Conservation (phyloP, 2,113 vertebrate species). For the Callocephalon fimbriatum region DNA sequence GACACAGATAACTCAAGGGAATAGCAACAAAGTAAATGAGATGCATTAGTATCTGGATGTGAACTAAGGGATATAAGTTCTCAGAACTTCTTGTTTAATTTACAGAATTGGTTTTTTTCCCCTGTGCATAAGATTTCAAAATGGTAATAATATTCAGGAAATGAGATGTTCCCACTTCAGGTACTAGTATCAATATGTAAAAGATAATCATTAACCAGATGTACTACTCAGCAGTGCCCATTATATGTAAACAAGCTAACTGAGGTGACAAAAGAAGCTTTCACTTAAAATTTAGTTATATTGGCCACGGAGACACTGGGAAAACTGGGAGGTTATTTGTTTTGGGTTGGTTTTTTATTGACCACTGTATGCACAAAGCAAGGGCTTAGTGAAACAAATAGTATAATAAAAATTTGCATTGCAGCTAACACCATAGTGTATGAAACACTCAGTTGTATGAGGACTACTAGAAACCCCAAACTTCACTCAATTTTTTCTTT, state of each 20-base stretch:
- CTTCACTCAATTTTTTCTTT: not conserved
- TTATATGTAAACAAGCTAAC: constrained; percentile 77
- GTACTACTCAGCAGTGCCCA: constrained; percentile 65
- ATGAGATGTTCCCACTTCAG: constrained; percentile 78
- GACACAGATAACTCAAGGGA: constrained; percentile 93
- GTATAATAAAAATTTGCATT: constrained; percentile 31
- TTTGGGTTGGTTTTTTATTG: not conserved
- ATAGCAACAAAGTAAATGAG: constrained; percentile 88
- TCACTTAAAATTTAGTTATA: constrained; percentile 54
- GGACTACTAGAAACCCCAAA: not conserved
- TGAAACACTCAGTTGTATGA: not conserved
- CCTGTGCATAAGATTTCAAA: constrained; percentile 83
- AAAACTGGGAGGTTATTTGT: not conserved
- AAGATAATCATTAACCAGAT: constrained; percentile 78
- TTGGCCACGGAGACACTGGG: not conserved
- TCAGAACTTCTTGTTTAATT: constrained; percentile 91
- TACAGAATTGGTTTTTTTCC: constrained; percentile 76
- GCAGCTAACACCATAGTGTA: not conserved
- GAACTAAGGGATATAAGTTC: constrained; percentile 91
- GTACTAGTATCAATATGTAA: constrained; percentile 82
- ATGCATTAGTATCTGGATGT: constrained; percentile 91
- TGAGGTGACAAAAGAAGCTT: constrained; percentile 64
- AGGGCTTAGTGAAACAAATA: not conserved
- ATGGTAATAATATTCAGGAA: constrained; percentile 78
- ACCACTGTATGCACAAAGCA: not conserved